Conservation (phyloP, 2,888 invertebrate species). For the Acanthococcus lagerstroemiae region DNA sequence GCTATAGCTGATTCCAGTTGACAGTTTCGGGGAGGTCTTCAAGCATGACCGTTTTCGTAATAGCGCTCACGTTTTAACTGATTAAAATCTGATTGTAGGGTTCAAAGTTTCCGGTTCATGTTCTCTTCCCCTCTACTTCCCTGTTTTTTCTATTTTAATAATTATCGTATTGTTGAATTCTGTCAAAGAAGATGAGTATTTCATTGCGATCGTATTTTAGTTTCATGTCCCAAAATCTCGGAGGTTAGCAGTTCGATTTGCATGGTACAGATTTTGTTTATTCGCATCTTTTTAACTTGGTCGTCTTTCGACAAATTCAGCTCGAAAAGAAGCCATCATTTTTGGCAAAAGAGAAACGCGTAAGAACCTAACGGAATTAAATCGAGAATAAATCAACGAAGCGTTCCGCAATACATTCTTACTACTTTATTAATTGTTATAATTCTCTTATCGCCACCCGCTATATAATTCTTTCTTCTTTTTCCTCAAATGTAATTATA, state of each 20-base stretch:
- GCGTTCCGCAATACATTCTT: slow-evolving; percentile 2
- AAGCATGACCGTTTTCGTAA: neutral
- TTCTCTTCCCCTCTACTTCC: neutral
- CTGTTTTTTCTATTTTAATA: neutral
- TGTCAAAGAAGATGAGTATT: neutral
- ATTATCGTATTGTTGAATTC: neutral
- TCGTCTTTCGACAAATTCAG: no score
- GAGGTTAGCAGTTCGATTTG: no score
- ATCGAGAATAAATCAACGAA: slow-evolving; percentile 6
- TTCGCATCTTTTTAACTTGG: no score
- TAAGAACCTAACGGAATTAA: slow-evolving; percentile 20
- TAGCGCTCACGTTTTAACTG: neutral
- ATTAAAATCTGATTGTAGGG: neutral
- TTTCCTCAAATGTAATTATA: slow-evolving; percentile 5
- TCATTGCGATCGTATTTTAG: no score
- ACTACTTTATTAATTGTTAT: no score
- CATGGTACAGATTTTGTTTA: no score
- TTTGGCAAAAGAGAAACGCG: slow-evolving; percentile 3
- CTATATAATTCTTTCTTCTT: no score
- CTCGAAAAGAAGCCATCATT: no score
- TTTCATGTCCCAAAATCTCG: no score
- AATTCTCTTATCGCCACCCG: no score
- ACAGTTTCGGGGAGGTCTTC: neutral
- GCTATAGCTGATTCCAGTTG: no score
- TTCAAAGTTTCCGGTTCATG: neutral